Evolutionary conservation across 1,140 invertebrate genomes (phyloP).

Genomic region (Zaprionus gabonicus): DNA sequence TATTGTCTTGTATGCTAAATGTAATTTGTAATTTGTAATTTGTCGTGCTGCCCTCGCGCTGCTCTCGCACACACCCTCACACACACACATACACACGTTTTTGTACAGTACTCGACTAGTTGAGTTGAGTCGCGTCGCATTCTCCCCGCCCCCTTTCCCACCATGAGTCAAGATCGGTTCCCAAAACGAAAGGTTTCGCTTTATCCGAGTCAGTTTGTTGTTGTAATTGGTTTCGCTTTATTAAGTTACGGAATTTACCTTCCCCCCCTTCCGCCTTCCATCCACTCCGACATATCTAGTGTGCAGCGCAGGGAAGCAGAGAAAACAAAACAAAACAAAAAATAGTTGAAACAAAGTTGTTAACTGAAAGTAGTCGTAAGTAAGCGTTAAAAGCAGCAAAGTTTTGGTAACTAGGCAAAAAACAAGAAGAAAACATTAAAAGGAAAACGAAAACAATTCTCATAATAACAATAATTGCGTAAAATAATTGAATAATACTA

Average conservation of each 20-base stretch:
- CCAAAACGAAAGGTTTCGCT: conserved; percentile 42
- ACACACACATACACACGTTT: neutral
- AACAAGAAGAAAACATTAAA: conserved; percentile 25
- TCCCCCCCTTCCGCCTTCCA: neutral
- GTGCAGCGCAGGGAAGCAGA: conserved; percentile 21
- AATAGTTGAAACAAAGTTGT: conserved; percentile 75
- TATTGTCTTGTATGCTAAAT: conserved; percentile 45
- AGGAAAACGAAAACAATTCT: conserved; percentile 51
- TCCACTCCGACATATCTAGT: conserved; percentile 2
- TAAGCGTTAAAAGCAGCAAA: conserved; percentile 63
- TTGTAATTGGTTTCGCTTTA: conserved; percentile 34
- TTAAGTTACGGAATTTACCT: neutral
- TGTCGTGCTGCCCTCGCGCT: conserved; percentile 7
- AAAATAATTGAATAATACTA: conserved; percentile 28
- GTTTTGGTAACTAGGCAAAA: conserved; percentile 50
- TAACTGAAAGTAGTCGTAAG: conserved; percentile 77
- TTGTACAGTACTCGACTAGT: conserved; percentile 25
- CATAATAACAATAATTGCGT: conserved; percentile 52
- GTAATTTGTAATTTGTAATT: conserved; percentile 32
- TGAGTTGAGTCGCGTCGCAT: conserved; percentile 1
- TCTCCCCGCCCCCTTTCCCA: neutral
- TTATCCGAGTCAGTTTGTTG: conserved; percentile 25
- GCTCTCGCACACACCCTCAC: neutral
- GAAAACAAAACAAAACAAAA: conserved; percentile 21
- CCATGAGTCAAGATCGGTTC: conserved; percentile 6